These are phyloP conservation scores for Orthosia cruda DNA, from an alignment of 2,888 invertebrate genomes.

Conservation along the genomic window DNA sequence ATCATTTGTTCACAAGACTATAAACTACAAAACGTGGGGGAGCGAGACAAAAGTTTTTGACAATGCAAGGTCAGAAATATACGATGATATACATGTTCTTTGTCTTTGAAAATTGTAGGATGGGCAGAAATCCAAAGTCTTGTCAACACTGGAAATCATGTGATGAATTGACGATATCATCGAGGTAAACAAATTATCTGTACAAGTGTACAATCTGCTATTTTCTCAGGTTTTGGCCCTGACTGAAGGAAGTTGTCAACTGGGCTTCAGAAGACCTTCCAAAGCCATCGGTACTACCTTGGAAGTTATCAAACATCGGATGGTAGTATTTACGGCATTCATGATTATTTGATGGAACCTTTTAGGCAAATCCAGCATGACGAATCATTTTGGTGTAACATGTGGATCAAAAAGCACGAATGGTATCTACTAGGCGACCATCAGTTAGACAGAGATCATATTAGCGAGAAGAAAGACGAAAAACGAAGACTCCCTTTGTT, in stretches of 20 bases:
- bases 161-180: conserved; percentile 1
- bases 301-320: background rate
- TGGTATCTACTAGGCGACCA: conserved; percentile 1
- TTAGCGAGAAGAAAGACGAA: conserved; percentile 1
- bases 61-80: conserved; percentile 25
- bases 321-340: background rate
- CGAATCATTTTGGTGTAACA: no score
- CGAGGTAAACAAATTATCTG: conserved; percentile 15
- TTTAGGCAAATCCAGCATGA: background rate
- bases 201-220: background rate
- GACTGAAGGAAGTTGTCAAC: background rate
- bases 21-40: conserved; percentile 14
- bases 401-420: background rate
- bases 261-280: background rate
- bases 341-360: conserved; percentile 7
- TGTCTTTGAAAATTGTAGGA: conserved; percentile 17
- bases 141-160: conserved; percentile 16
- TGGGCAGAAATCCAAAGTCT: conserved; percentile 39
- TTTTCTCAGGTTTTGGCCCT: background rate
- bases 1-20: conserved; percentile 29
- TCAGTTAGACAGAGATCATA: conserved; percentile 1
- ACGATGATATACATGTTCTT: background rate
- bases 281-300: background rate
- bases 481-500: background rate
- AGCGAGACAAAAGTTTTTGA: conserved; percentile 33